Percentiles rank a stretch among this genome's conserved stretches.
Conservation (phyloP, 2,888 invertebrate species). For the Drosophila anomalipes region DNA sequence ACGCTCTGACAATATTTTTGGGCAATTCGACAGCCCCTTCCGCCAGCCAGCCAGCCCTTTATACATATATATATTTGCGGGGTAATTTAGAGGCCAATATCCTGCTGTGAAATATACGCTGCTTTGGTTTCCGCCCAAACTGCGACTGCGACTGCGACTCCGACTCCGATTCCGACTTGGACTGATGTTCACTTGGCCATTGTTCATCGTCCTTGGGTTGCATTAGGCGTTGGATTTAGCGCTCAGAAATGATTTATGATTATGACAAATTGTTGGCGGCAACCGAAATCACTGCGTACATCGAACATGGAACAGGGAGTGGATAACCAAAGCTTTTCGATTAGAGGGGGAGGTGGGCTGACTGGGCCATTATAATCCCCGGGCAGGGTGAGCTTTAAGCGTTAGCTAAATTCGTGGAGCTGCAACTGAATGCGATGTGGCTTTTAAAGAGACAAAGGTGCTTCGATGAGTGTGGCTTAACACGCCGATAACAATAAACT, state of each 20-base stretch:
- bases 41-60: conserved; percentile 22
- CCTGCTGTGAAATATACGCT: conserved; percentile 84
- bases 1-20: conserved; percentile 50
- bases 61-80: conserved; percentile 70
- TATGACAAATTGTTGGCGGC: conserved; percentile 79
- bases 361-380: background rate
- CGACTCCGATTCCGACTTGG: conserved; percentile 35
- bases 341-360: background rate
- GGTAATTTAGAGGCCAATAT: conserved; percentile 84
- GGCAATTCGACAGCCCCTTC: conserved; percentile 32
- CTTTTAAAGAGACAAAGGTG: background rate
- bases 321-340: conserved; percentile 33
- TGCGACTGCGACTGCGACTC: conserved; percentile 14
- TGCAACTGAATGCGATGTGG: too few species aligned
- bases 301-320: conserved; percentile 1
- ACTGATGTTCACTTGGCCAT: conserved; percentile 53
- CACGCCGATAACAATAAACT: background rate
- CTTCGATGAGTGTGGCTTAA: background rate
- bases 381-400: conserved; percentile 34
- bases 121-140: conserved; percentile 70
- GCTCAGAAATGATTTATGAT: conserved; percentile 83
- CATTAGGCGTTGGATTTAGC: conserved; percentile 72
- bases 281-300: conserved; percentile 54
- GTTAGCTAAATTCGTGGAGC: conserved; percentile 10
- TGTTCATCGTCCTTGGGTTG: conserved; percentile 56